Percentiles rank a stretch among this genome's conserved stretches.
These are phyloP conservation scores for Rhipidura dahli DNA, from an alignment of 2,113 vertebrate species.

Conservation along the genomic window DNA sequence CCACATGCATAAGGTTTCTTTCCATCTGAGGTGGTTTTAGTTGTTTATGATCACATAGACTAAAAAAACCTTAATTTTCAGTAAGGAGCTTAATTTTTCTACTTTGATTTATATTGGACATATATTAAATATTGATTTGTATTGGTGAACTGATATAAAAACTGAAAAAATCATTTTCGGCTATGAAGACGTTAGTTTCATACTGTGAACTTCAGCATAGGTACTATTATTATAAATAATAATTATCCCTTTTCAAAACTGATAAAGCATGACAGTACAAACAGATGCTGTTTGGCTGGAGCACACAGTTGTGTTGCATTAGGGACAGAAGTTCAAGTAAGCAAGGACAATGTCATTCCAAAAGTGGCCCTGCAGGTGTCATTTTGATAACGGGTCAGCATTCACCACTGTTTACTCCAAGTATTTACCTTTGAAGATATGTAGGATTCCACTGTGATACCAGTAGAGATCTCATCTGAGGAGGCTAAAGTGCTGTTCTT, in stretches of 20 bases:
- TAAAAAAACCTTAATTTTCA: neutral
- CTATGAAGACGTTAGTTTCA: neutral
- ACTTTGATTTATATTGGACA: neutral
- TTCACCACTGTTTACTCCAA: neutral
- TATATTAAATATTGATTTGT: neutral
- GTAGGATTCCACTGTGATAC: neutral
- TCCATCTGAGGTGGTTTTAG: neutral
- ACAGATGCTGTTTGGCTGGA: neutral
- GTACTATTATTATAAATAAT: neutral
- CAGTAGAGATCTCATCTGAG: neutral
- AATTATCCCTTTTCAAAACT: neutral
- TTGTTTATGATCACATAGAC: neutral
- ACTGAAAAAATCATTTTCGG: neutral
- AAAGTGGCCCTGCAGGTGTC: neutral
- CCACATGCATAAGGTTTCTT: neutral
- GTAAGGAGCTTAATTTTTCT: neutral
- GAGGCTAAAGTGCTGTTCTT: neutral
- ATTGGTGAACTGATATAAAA: neutral
- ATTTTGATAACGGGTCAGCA: neutral
- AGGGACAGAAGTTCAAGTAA: neutral
- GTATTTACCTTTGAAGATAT: neutral
- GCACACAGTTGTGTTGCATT: neutral
- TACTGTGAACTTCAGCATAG: neutral
- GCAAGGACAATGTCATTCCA: neutral
- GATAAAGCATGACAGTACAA: neutral